A percentile compares a stretch with the other conserved stretches of the same genome.
phyloP scores from a whole-genome alignment of 2,797 vertebrate genomes.

The Micropoecilia bifurca region DNA sequence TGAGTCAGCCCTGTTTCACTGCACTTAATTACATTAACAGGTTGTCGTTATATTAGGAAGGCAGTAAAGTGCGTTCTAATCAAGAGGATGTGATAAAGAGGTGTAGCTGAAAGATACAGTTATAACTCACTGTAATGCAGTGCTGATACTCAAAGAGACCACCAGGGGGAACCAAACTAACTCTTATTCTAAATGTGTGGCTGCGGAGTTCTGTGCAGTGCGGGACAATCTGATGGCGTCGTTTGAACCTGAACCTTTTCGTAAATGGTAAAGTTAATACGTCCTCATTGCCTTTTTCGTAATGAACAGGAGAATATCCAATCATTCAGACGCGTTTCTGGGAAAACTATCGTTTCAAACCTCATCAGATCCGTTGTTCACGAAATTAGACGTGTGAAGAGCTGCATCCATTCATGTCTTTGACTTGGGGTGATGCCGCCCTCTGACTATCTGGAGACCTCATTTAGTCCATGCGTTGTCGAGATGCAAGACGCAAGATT shows the following conservation, averaged over 20 bases:
- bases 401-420: constrained; percentile 5
- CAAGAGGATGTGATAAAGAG: constrained; percentile 42
- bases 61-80: constrained; percentile 67
- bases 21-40: constrained; percentile 74
- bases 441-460: constrained; percentile 28
- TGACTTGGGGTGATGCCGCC: constrained; percentile 2
- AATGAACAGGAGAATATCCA: neutral
- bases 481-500: neutral
- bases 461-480: constrained; percentile 2
- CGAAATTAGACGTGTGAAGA: neutral
- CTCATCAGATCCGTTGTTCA: constrained; percentile 9
- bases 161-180: constrained; percentile 55
- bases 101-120: constrained; percentile 32
- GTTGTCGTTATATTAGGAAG: constrained; percentile 48
- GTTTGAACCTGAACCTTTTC: neutral
- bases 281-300: neutral
- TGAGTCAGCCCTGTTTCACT: constrained; percentile 68
- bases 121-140: constrained; percentile 19
- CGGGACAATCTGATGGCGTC: neutral
- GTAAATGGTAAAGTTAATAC: neutral
- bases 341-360: neutral
- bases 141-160: constrained; percentile 33
- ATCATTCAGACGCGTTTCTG: neutral
- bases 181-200: constrained; percentile 4
- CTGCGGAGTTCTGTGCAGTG: neutral